Evolutionary conservation across 2,113 vertebrate species (phyloP).

Genomic region (Malurus cyaneus): DNA sequence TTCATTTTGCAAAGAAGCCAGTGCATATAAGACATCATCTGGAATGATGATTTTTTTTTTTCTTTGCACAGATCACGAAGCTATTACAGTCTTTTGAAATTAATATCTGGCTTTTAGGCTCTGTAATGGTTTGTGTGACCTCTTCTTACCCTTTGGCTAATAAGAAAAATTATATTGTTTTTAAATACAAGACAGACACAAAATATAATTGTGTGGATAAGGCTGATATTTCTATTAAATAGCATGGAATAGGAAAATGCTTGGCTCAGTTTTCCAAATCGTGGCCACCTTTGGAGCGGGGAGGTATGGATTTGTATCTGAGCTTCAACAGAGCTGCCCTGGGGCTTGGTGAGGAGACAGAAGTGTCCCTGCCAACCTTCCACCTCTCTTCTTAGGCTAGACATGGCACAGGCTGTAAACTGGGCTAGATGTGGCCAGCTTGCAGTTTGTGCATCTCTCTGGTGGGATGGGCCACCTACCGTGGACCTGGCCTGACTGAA

Average conservation of each 20-base stretch:
- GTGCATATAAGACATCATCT: constrained; percentile 72
- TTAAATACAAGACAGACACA: neutral
- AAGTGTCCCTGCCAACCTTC: neutral
- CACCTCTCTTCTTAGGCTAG: neutral
- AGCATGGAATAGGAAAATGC: neutral
- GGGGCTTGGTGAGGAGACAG: fast-evolving
- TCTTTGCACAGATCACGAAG: constrained; percentile 53
- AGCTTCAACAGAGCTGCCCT: neutral
- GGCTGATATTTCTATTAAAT: neutral
- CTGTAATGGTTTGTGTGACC: constrained; percentile 15
- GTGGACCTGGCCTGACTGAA: too few species aligned
- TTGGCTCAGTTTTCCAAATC: neutral
- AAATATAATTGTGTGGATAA: neutral
- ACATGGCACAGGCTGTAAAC: neutral
- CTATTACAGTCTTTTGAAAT: constrained; percentile 70
- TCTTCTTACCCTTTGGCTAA: constrained; percentile 63
- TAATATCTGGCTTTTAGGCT: constrained; percentile 64
- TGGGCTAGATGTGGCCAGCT: fast-evolving
- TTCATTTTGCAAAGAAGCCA: constrained; percentile 70
- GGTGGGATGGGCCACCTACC: neutral
- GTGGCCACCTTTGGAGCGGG: neutral
- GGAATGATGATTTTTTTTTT: constrained; percentile 55
- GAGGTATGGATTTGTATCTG: neutral
- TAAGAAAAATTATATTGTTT: constrained; percentile 49
- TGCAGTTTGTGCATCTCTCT: neutral